Percentiles rank a stretch among this genome's conserved stretches.
Evolutionary conservation across 2,113 vertebrate genomes (phyloP).

Genomic region (Cyanocitta stelleri): DNA sequence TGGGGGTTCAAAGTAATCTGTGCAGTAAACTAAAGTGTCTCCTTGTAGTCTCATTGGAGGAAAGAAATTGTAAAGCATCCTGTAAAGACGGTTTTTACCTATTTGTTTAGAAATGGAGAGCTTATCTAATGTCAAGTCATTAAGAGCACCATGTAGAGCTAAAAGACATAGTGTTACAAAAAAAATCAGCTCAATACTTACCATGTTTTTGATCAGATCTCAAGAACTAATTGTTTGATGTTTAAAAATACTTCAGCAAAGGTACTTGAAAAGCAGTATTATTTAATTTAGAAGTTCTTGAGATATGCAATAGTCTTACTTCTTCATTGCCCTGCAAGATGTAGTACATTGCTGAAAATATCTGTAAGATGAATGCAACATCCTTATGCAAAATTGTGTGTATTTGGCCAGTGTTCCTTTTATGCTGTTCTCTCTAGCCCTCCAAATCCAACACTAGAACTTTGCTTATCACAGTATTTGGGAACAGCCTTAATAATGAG

Average conservation of each 20-base stretch:
- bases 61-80: background rate
- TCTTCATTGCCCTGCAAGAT: background rate
- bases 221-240: background rate
- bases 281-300: background rate
- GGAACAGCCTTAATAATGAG: background rate
- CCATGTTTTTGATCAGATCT: background rate
- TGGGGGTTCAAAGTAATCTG: background rate
- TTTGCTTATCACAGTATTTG: background rate
- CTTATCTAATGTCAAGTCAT: background rate
- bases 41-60: background rate
- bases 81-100: background rate
- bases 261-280: background rate
- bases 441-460: background rate
- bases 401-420: background rate
- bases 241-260: background rate
- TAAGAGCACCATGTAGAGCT: background rate
- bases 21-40: background rate
- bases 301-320: background rate
- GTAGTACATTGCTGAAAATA: background rate
- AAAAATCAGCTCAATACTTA: background rate
- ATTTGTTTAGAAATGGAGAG: background rate
- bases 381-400: background rate
- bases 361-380: background rate
- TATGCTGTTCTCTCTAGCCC: background rate
- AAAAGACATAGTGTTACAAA: background rate